Base-by-base conservation (phyloP, 1,140 invertebrate species). In the Micrasema longulum region DNA sequence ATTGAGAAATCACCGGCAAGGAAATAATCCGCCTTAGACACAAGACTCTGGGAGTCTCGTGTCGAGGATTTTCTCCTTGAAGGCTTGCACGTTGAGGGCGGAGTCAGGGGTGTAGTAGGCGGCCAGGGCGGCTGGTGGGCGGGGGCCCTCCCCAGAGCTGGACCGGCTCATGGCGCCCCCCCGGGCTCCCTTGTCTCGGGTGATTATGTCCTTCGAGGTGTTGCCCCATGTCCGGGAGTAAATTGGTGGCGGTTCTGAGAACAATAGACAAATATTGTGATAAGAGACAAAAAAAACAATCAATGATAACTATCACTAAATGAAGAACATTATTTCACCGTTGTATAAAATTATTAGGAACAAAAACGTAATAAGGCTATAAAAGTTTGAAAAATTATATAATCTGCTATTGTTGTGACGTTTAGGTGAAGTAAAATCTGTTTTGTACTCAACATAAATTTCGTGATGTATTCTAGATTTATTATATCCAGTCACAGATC, bases 61-160 rank as follows among this genome's bases (percentile, higher is more conserved):
- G 55, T 76, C 74, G 16, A 76, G 53, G 22, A 76, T 76, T 31
- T 76, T 76, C 47, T 76, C 74, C 63, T 76, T 76, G 70, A 76
- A 76, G 10, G 74, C 74, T 48, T 76, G 74, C 9, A 76, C 74
- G 60, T 76, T 76, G 10, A 76, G 74, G 45, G 74, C 60, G 48
- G 74, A 55, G 68, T 76, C 74, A 14, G 74, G 74, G 26, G 74
- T 76, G 47, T 76, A 76, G 52, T 76, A 76, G 41, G 74, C 74
- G 26, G 74, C 74, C 1, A 76, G 35, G 36, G 74, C 57, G n/a
- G 74, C 67, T 3, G 74, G 70, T 12, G 74, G 66, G 50, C 74
- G 71, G 35, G 71, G 50, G 2, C 69, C 26, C 12, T 76, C 74
- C 0, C 70, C 74, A 14, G 74, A 76, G 50, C 62, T 67, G 11